phyloP scores from a whole-genome alignment of 2,113 vertebrate genomes.

The Ceyx cyanopectus region DNA sequence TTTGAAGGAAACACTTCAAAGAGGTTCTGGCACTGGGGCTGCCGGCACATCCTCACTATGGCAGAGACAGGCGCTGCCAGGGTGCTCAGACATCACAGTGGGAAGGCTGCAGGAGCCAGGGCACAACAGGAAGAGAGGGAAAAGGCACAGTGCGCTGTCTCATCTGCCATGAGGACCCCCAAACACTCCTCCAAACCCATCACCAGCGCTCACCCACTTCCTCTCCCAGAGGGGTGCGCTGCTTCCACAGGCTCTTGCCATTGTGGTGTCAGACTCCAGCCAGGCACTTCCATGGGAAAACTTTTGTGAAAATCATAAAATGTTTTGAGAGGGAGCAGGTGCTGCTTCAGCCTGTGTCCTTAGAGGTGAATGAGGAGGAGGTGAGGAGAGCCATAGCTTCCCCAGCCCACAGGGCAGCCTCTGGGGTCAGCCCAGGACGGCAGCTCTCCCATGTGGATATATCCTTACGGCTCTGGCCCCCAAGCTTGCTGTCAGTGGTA shows the following conservation, averaged over 20 bases:
- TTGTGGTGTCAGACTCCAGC: fast-evolving
- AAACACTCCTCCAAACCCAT: background rate
- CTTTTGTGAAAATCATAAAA: background rate
- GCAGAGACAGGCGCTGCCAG: fast-evolving
- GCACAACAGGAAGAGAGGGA: background rate
- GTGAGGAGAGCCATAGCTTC: background rate
- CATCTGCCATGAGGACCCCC: fast-evolving
- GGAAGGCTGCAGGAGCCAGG: background rate
- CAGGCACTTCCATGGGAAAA: background rate
- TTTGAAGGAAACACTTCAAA: background rate
- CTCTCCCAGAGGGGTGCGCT: fast-evolving
- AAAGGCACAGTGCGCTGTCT: background rate
- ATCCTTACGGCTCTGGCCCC: background rate
- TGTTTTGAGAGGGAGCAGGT: background rate
- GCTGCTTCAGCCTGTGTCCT: background rate
- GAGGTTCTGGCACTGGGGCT: background rate
- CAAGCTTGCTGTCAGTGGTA: background rate
- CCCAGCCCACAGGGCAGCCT: background rate
- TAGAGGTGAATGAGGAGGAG: background rate
- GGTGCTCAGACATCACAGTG: fast-evolving
- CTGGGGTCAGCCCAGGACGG: conserved; percentile 40
- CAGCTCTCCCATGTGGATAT: background rate
- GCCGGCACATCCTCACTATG: background rate
- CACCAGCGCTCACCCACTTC: fast-evolving
- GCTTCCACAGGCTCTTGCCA: background rate